Evolutionary conservation across 2,797 vertebrate genomes (phyloP).

Genomic region (Falco peregrinus): DNA sequence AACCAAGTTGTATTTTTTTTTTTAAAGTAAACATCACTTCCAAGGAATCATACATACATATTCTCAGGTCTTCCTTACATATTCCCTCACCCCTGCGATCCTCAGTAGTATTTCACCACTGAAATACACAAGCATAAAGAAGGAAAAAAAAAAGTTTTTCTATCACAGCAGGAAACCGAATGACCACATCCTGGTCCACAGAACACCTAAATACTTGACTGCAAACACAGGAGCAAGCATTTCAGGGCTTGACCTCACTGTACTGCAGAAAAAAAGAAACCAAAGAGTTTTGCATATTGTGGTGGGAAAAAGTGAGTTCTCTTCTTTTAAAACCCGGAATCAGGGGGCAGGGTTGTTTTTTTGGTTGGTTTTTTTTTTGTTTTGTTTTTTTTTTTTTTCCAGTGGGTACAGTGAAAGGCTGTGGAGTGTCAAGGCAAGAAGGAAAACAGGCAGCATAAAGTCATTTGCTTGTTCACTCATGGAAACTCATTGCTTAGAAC

Average conservation of each 20-base stretch:
- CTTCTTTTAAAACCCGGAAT: not conserved
- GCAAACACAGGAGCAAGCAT: not conserved
- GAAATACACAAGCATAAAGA: not conserved
- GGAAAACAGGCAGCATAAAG: not conserved
- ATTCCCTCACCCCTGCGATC: not conserved
- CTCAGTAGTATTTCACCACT: not conserved
- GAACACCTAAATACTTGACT: not conserved
- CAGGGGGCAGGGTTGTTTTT: not conserved
- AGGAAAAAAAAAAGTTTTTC: not conserved
- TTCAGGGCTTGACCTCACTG: not conserved
- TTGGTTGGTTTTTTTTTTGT: not conserved
- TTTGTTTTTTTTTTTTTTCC: not conserved
- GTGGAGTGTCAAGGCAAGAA: not conserved
- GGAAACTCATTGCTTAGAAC: not conserved
- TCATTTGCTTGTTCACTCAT: not conserved
- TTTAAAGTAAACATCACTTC: not conserved
- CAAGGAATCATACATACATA: not conserved
- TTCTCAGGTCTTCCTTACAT: not conserved
- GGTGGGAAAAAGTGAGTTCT: not conserved
- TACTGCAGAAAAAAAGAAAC: not conserved
- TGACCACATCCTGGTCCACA: not conserved
- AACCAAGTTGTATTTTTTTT: not conserved
- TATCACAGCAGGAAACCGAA: not conserved
- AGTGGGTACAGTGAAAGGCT: not conserved
- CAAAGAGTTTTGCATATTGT: not conserved